A percentile compares a stretch with the other conserved stretches of the same genome.
phyloP scores from a whole-genome alignment of 1,140 invertebrate species.

The Leptinotarsa lineolata region DNA sequence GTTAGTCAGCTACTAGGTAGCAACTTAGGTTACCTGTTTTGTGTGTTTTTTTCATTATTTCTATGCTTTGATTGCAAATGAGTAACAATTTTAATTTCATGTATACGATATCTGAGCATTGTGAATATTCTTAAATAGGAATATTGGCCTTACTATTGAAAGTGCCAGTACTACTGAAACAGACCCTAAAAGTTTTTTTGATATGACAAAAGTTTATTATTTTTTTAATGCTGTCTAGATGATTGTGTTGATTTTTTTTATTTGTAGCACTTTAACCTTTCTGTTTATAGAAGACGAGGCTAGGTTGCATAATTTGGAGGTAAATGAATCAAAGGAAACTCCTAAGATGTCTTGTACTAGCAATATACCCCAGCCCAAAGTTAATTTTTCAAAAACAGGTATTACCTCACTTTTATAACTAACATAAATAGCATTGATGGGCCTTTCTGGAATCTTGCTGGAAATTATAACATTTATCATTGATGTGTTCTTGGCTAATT shows the following conservation, averaged over 20 bases:
- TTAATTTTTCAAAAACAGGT: slow-evolving; percentile 49
- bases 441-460: neutral
- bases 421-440: neutral
- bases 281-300: slow-evolving; percentile 53
- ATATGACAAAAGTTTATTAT: neutral
- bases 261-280: slow-evolving; percentile 34
- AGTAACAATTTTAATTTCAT: too few species aligned
- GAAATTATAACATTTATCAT: too few species aligned
- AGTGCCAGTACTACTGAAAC: too few species aligned
- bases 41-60: too few species aligned
- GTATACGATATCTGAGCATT: too few species aligned
- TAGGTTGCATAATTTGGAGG: slow-evolving; percentile 46
- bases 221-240: neutral
- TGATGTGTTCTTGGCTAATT: too few species aligned
- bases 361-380: slow-evolving; percentile 51
- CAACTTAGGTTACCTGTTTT: too few species aligned
- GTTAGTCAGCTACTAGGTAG: too few species aligned
- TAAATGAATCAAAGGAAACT: slow-evolving; percentile 42
- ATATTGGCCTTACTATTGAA: too few species aligned
- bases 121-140: too few species aligned
- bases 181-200: too few species aligned
- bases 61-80: too few species aligned
- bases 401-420: slow-evolving; percentile 21
- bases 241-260: slow-evolving; percentile 28
- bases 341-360: slow-evolving; percentile 45